Evolutionary conservation across 2,797 vertebrate species (phyloP), one percentile per base, ranked within the genome.

Genomic region (Paguma larvata): DNA sequence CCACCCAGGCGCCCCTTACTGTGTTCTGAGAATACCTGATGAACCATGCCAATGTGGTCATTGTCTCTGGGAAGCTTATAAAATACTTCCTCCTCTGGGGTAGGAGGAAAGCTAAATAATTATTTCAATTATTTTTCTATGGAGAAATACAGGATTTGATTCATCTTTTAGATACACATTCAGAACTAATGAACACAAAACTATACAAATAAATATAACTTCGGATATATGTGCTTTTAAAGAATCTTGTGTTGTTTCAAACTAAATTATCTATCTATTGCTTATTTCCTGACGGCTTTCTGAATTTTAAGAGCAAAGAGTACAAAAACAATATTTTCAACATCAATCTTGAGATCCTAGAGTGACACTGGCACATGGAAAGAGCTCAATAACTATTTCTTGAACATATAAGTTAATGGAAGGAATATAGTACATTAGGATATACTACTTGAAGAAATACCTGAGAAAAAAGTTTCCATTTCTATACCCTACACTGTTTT

Each of bases 401-500:
- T 89, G 59, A 91, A 51, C 14, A 63, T n/a, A 51, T 16, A 68
- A 27, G 67, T 85, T 32, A 86, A 86, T 73, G 10, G 10, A 85
- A 67, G 59, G 14, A 18, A 62, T 15, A 84, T 2, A 56, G 16
- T 38, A 51, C 96, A 73, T 62, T 23, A 85, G 32, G 10, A 75
- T 91, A 59, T 70, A 3, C 2, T 82, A 56, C 12, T 78, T 68
- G 21, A 85, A 90, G 63, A 95, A 96, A 96, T 82, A 48, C 25
- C 38, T 7, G 11, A 79, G 12, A 53, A 44, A 59, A 87, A 91
- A 85, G 80, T 75, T 98, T 56, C 79, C 25, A 41, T 84, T 94
- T 92, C 79, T 94, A 23, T 87, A 89, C 78, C 41, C 65, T 68
- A 78, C 15, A 48, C 59, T 83, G n/a, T 38, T 89, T 95, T 79